phyloP scores from a whole-genome alignment of 2,797 vertebrate species.

The Morelia viridis region DNA sequence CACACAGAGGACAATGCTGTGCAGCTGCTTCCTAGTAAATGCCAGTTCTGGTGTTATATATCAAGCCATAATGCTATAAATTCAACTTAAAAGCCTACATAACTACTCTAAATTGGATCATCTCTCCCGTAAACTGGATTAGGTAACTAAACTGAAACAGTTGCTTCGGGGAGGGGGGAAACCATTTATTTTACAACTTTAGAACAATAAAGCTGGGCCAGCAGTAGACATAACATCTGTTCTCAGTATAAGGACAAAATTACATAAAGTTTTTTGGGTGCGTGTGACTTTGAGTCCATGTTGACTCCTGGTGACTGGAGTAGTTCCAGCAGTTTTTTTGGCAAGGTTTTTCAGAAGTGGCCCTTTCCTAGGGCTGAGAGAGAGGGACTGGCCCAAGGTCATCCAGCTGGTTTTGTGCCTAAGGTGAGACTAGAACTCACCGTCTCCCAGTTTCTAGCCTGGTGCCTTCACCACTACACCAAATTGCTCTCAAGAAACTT shows the following conservation, averaged over 20 bases:
- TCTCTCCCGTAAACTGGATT: neutral
- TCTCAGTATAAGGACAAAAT: conserved; percentile 4
- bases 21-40: neutral
- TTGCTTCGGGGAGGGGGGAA: neutral
- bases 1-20: neutral
- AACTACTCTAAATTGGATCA: neutral
- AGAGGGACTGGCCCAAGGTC: neutral
- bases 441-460: neutral
- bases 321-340: neutral
- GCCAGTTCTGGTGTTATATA: neutral
- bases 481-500: neutral
- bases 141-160: neutral
- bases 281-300: neutral
- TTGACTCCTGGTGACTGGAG: neutral
- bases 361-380: neutral
- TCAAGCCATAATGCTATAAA: neutral
- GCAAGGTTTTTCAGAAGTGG: neutral
- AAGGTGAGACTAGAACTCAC: neutral
- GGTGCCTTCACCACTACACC: neutral
- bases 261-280: neutral
- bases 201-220: neutral
- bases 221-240: conserved; percentile 5
- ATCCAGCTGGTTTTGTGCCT: neutral
- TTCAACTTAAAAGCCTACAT: neutral
- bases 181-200: neutral